These are phyloP conservation scores for Drosophila pallidifrons DNA, from an alignment of 1,140 invertebrate genomes.

Conservation along the genomic window DNA sequence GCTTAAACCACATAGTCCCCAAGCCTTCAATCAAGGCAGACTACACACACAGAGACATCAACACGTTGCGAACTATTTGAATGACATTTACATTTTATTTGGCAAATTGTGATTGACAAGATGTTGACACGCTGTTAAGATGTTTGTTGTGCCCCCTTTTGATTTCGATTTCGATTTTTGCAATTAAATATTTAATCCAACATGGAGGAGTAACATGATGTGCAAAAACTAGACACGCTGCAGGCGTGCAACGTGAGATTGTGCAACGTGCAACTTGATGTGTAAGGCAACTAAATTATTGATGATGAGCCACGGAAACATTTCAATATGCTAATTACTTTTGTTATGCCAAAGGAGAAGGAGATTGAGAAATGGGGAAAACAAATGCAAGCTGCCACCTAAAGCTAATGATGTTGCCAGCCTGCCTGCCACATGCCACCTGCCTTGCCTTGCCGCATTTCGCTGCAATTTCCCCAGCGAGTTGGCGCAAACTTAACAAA, in stretches of 20 bases:
- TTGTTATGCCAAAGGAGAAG: conserved; percentile 5
- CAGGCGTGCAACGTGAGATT: conserved; percentile 19
- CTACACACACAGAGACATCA: conserved; percentile 51
- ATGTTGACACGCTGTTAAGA: conserved; percentile 76
- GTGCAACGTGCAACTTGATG: conserved; percentile 41
- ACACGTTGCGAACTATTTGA: conserved; percentile 57
- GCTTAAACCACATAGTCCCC: background rate
- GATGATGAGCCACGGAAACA: conserved; percentile 51
- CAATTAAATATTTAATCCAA: conserved; percentile 71
- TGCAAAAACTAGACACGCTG: conserved; percentile 54
- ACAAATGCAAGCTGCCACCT: conserved; percentile 56
- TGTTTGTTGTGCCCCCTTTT: background rate
- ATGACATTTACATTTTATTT: conserved; percentile 82
- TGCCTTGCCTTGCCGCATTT: conserved; percentile 28
- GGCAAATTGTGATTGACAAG: conserved; percentile 79
- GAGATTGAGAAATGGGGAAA: conserved; percentile 1
- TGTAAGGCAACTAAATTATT: conserved; percentile 59
- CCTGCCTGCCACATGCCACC: background rate
- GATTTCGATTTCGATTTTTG: conserved; percentile 34
- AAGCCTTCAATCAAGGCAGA: conserved; percentile 36
- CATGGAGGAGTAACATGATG: conserved; percentile 21
- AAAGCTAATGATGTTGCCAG: conserved; percentile 61
- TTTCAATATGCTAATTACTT: conserved; percentile 82
- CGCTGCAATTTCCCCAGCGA: conserved; percentile 75
- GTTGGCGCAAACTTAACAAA: conserved; percentile 66